Evolutionary conservation across 2,888 invertebrate genomes (phyloP), one percentile per base, ranked within the genome.

Genomic region (Acronicta aceris): DNA sequence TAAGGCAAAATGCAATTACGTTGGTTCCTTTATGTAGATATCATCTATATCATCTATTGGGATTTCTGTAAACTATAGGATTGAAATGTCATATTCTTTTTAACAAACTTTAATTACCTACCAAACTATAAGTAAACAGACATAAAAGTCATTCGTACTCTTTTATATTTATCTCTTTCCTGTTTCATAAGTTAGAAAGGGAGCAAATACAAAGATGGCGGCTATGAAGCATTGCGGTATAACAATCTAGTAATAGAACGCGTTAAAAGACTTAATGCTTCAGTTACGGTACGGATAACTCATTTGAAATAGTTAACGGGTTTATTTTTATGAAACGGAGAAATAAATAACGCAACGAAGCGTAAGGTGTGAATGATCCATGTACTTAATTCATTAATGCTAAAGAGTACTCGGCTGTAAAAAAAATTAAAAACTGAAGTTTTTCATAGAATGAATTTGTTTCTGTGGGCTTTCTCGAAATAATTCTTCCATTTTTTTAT

Each of bases 161-260:
- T 59, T 75, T 61, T 55, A 48, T 51, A 33, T 9, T 45, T 49
- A 48, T 84, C 83, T 71, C 79, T 75, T 67, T 85, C 80, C 67
- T 60, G 65, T 53, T 3, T n/a, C 38, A 21, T 59, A 59, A 2
- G 65, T 74, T 62, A 79, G 83, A 88, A 66, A 73, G 83, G 80
- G 87, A 87, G 68, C 71, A 60, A 43, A 71, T 72, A 81, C 52
- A 74, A 83, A 85, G 82, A 79, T 79, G 81, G 79, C 70, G 74
- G 67, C 67, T 70, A 65, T 76, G 77, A 79, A 74, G 79, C 81
- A 70, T 78, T 78, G 79, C 74, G 72, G 71, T 83, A 75, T 81
- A 74, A 65, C 85, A 84, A 84, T 84, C 76, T 65, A 65, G 80
- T 86, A 83, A 84, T 86, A 82, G 82, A 82, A 82, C 74, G 75